Conservation (phyloP, 2,113 vertebrate genomes). For the Cairina moschata region DNA sequence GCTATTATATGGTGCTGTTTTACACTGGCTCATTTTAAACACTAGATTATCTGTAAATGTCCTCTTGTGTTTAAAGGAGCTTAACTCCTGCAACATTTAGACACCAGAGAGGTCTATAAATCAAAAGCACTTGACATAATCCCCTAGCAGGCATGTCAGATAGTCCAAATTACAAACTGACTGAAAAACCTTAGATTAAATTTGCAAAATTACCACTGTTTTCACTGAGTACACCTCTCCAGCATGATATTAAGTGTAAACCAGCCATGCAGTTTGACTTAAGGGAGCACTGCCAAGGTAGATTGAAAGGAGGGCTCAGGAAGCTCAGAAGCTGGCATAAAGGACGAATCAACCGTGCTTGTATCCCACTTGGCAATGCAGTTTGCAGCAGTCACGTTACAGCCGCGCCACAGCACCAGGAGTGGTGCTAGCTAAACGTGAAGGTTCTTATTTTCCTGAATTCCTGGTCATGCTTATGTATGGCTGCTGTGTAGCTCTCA, state of each 20-base stretch:
- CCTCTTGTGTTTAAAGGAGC: background rate
- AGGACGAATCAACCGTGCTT: fast-evolving
- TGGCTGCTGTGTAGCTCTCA: background rate
- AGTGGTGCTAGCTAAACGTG: background rate
- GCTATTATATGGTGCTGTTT: background rate
- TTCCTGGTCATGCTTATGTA: background rate
- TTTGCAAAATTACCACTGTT: background rate
- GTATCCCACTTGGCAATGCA: background rate
- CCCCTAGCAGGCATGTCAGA: background rate
- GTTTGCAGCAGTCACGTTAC: background rate
- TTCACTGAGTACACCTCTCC: background rate
- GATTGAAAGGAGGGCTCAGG: background rate
- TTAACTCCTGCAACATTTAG: background rate
- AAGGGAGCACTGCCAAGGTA: background rate
- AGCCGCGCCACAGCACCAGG: background rate
- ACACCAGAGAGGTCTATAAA: background rate
- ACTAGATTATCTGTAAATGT: background rate
- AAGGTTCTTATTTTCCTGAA: background rate
- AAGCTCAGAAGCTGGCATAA: background rate
- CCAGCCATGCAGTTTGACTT: background rate
- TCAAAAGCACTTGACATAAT: background rate
- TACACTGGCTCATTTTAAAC: background rate
- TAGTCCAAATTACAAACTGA: background rate
- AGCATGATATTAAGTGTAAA: background rate
- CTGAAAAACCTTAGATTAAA: background rate